Percentiles rank a stretch among this genome's conserved stretches.
These are phyloP conservation scores for Nesoenas mayeri DNA, from an alignment of 2,113 vertebrate species.

Conservation along the genomic window DNA sequence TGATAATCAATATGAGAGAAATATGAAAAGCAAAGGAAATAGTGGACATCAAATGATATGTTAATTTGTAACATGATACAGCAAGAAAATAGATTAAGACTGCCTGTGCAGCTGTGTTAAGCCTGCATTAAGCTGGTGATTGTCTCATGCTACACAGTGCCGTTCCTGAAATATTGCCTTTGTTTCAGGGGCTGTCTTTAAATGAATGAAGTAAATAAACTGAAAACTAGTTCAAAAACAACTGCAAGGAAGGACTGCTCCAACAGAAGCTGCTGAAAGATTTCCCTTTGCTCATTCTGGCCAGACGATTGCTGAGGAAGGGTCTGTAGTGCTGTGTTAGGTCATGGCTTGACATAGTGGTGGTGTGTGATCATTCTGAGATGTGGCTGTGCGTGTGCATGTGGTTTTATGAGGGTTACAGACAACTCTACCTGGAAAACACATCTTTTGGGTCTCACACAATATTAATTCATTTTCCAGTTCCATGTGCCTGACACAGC, in stretches of 20 bases:
- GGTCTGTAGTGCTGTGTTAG: not conserved
- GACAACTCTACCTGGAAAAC: not conserved
- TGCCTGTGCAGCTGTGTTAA: not conserved
- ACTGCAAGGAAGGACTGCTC: not conserved
- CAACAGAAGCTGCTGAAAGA: not conserved
- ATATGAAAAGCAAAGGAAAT: not conserved
- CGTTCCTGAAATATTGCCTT: not conserved
- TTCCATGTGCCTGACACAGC: not conserved
- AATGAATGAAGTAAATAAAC: not conserved
- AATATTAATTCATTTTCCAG: not conserved
- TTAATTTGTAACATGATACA: not conserved
- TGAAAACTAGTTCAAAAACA: not conserved
- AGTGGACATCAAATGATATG: not conserved
- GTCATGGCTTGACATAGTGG: not conserved
- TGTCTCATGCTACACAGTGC: not conserved
- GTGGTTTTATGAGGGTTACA: not conserved
- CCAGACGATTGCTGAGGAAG: not conserved
- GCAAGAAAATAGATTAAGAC: not conserved
- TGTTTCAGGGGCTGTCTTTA: not conserved
- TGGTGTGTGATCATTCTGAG: rapidly evolving
- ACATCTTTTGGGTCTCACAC: not conserved
- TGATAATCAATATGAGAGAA: not conserved
- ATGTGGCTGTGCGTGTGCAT: not conserved
- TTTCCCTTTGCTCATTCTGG: not conserved
- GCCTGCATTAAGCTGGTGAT: not conserved